Evolutionary conservation across 1,140 invertebrate species (phyloP).

Genomic region (Phenacoccus solenopsis): DNA sequence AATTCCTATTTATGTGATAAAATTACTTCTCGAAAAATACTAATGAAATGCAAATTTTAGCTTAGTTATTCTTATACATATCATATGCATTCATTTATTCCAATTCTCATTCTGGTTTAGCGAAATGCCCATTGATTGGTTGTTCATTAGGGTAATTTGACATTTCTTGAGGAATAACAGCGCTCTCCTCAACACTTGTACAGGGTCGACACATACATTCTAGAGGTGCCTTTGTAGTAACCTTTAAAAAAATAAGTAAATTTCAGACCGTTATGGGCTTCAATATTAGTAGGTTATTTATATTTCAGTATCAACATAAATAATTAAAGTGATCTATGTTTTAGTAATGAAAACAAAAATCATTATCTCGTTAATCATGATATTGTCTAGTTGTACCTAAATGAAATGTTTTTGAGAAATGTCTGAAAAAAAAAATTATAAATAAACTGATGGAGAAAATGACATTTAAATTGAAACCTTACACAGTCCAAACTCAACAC

Average conservation of each 20-base stretch:
- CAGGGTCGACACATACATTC: conserved; percentile 91
- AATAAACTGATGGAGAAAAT: too few relatives aligned
- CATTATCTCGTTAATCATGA: neutral
- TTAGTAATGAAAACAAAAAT: neutral
- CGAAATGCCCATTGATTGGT: conserved; percentile 36
- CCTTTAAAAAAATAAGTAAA: conserved; percentile 40
- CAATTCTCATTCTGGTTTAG: conserved; percentile 23
- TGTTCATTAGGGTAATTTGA: conserved; percentile 72
- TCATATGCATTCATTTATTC: too few relatives aligned
- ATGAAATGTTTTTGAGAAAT: too few relatives aligned
- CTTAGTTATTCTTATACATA: too few relatives aligned
- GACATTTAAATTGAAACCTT: neutral
- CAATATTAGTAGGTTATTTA: too few relatives aligned
- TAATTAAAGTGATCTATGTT: too few relatives aligned
- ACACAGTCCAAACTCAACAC: neutral
- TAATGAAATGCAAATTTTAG: too few relatives aligned
- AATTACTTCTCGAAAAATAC: too few relatives aligned
- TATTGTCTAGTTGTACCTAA: too few relatives aligned
- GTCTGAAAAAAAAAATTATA: too few relatives aligned
- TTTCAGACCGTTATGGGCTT: neutral
- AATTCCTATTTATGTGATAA: too few relatives aligned
- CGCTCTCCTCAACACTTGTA: conserved; percentile 70
- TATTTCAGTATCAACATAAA: too few relatives aligned
- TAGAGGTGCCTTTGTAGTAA: conserved; percentile 76
- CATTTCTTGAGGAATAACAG: conserved; percentile 79